These are phyloP conservation scores for Eulemur rufifrons DNA, from an alignment of 2,113 vertebrate genomes.

Conservation along the genomic window DNA sequence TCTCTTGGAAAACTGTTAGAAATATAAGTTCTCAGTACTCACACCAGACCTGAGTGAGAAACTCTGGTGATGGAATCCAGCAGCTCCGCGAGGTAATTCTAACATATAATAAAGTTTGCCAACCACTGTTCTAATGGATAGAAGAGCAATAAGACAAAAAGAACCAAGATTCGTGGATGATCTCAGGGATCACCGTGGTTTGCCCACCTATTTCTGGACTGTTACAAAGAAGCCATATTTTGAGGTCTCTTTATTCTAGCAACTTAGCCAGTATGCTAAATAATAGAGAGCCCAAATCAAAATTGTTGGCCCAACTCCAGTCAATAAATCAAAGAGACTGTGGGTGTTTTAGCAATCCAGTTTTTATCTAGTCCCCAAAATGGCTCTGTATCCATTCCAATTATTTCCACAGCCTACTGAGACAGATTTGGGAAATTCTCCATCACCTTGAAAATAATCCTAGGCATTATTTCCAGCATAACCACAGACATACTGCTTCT, in stretches of 20 bases:
- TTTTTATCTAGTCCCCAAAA: background rate
- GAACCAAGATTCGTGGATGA: background rate
- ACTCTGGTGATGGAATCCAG: background rate
- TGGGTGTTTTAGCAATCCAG: background rate
- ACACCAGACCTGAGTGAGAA: background rate
- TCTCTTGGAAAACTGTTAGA: background rate
- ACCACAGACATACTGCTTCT: background rate
- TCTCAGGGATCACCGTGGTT: background rate
- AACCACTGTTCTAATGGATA: background rate
- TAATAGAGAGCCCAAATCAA: constrained; percentile 41
- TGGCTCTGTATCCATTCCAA: background rate
- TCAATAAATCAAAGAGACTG: constrained; percentile 23
- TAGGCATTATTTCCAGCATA: constrained; percentile 10
- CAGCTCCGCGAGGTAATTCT: background rate
- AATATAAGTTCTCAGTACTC: background rate
- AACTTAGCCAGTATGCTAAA: background rate
- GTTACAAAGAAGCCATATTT: background rate
- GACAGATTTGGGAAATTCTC: background rate
- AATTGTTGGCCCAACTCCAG: background rate
- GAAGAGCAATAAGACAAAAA: background rate
- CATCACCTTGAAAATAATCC: background rate
- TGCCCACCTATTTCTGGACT: background rate
- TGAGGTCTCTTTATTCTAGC: background rate
- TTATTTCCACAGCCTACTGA: background rate
- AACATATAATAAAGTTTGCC: background rate